These are phyloP conservation scores for Pipistrellus pipistrellus DNA, from an alignment of 2,797 vertebrate genomes.

Conservation along the genomic window DNA sequence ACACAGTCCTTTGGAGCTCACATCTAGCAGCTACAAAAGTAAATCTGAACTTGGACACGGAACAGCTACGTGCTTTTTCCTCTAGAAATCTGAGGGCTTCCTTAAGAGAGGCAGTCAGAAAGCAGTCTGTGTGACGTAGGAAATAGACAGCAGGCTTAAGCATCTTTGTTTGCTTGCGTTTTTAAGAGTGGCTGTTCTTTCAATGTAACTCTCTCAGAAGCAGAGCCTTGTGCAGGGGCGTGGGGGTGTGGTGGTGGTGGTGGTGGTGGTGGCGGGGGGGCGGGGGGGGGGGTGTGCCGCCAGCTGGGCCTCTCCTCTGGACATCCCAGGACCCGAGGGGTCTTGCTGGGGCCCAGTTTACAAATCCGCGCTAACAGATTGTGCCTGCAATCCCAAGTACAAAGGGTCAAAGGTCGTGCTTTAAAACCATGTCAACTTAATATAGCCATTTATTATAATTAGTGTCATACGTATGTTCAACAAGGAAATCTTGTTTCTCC, in stretches of 20 bases:
- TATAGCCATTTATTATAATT: conserved; percentile 21
- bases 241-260: background rate
- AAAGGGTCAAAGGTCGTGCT: conserved; percentile 32
- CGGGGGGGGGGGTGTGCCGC: rapidly evolving
- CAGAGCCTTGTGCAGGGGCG: background rate
- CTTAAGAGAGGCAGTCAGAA: background rate
- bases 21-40: background rate
- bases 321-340: background rate
- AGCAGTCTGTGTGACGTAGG: background rate
- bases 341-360: background rate
- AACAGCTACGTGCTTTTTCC: background rate
- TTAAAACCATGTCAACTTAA: conserved; percentile 50
- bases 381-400: background rate
- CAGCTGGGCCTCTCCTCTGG: background rate
- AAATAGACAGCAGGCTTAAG: background rate
- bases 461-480: background rate
- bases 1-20: background rate
- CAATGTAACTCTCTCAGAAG: background rate
- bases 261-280: background rate
- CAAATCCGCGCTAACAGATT: background rate
- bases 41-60: background rate
- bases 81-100: conserved; percentile 16
- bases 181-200: background rate
- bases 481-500: conserved; percentile 24
- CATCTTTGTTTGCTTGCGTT: background rate